phyloP scores from a whole-genome alignment of 2,113 vertebrate species.

The Hypanus sabinus region DNA sequence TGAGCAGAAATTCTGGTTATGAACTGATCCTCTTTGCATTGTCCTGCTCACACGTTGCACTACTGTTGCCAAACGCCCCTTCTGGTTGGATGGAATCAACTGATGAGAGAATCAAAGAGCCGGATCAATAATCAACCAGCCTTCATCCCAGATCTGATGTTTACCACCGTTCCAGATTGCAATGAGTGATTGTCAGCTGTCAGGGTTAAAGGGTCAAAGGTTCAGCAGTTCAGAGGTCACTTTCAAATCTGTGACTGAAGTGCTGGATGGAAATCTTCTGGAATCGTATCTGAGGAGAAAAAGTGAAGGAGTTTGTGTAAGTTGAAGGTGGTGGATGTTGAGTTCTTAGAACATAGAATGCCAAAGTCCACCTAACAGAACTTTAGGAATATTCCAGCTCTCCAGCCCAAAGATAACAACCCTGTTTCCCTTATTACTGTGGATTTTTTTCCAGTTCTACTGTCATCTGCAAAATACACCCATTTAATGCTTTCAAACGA shows the following conservation, averaged over 20 bases:
- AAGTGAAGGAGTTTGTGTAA: too few species aligned
- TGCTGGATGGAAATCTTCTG: background rate
- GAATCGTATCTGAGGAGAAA: slow-evolving; percentile 1
- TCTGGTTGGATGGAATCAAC: background rate
- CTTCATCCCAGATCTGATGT: background rate
- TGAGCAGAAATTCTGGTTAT: background rate
- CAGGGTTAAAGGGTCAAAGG: background rate
- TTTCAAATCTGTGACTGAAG: background rate
- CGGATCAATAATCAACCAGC: background rate
- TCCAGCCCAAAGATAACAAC: too few species aligned
- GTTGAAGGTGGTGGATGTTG: background rate
- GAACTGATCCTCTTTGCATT: background rate
- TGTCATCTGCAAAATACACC: background rate
- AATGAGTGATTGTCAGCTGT: background rate
- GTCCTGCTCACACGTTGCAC: background rate
- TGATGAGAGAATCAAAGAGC: background rate
- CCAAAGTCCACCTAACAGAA: too few species aligned
- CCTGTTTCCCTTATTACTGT: too few species aligned
- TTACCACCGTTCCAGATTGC: background rate
- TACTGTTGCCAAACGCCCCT: background rate
- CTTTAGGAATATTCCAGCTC: too few species aligned
- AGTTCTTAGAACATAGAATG: too few species aligned
- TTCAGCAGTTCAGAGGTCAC: background rate
- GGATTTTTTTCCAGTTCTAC: too few species aligned
- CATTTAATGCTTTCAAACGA: too few species aligned